A percentile compares a stretch with the other conserved stretches of the same genome.
These are phyloP conservation scores for Hafferia zeledoni DNA, from an alignment of 2,797 vertebrate species.

Conservation along the genomic window DNA sequence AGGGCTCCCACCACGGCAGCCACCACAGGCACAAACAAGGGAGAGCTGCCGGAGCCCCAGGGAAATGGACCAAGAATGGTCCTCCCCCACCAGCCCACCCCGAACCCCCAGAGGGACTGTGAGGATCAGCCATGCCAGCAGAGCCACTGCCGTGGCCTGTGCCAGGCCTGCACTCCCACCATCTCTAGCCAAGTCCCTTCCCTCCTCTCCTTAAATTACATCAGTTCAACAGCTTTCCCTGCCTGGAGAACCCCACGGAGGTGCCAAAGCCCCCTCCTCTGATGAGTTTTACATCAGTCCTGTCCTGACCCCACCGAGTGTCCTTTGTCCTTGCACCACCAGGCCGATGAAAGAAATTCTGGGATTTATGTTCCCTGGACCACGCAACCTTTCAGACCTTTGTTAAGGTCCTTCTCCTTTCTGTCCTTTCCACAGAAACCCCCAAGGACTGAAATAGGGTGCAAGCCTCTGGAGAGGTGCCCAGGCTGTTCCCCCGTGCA, in stretches of 20 bases:
- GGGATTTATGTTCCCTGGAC: background rate
- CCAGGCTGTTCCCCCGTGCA: background rate
- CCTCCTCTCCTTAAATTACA: background rate
- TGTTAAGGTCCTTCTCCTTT: too few relatives aligned
- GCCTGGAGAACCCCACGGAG: background rate
- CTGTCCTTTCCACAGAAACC: background rate
- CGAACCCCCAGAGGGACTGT: background rate
- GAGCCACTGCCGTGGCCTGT: rapidly evolving
- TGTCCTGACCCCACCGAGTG: rapidly evolving
- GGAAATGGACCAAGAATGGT: rapidly evolving
- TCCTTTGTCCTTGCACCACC: background rate
- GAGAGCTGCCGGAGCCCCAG: background rate
- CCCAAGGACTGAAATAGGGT: background rate
- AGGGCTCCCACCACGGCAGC: background rate
- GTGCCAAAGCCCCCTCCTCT: background rate
- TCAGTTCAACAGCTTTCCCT: background rate
- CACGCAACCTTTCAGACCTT: too few relatives aligned
- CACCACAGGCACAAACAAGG: background rate
- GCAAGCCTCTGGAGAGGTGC: background rate
- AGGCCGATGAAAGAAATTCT: background rate
- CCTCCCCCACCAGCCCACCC: rapidly evolving
- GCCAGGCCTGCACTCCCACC: background rate
- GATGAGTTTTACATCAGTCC: background rate
- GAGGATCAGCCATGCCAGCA: rapidly evolving
- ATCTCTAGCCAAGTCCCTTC: background rate